Percentiles rank a stretch among this genome's conserved stretches.
These are phyloP conservation scores for Anarrhichthys ocellatus DNA, from an alignment of 2,113 vertebrate genomes.

Conservation along the genomic window DNA sequence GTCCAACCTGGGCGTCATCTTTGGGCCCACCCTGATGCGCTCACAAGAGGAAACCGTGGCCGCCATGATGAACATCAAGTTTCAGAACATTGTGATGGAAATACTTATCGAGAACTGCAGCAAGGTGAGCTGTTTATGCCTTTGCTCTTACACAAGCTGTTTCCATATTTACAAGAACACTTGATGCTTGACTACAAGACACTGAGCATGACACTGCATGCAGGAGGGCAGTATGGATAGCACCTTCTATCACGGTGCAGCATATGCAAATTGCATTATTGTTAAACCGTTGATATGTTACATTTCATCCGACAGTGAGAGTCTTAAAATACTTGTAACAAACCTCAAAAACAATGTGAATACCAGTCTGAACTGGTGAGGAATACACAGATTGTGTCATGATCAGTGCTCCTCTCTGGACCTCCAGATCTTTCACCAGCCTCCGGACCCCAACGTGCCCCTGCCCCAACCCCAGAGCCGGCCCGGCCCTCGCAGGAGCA, in stretches of 20 bases:
- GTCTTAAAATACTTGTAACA: background rate
- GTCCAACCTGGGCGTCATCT: constrained; percentile 97
- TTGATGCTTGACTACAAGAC: background rate
- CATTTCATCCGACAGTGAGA: background rate
- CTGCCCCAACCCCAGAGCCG: constrained; percentile 92
- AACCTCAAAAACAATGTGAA: background rate
- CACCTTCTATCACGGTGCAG: background rate
- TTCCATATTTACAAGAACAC: background rate
- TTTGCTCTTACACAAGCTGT: background rate
- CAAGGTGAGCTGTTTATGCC: constrained; percentile 83
- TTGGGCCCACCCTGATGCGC: constrained; percentile 97
- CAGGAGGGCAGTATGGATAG: background rate
- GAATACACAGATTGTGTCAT: background rate
- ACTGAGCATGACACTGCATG: background rate
- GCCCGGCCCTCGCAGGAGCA: constrained; percentile 87
- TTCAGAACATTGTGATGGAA: constrained; percentile 98
- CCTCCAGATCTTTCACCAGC: constrained; percentile 91
- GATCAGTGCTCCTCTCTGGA: constrained; percentile 3
- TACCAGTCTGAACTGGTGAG: background rate
- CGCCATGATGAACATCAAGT: constrained; percentile 99
- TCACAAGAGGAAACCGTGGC: constrained; percentile 98
- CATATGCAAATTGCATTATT: background rate
- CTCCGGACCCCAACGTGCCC: constrained; percentile 94
- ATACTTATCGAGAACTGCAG: constrained; percentile 97
- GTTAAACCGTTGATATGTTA: background rate